These are phyloP conservation scores for Scrobipalpa atriplicella DNA, from an alignment of 2,888 invertebrate genomes.

Conservation along the genomic window DNA sequence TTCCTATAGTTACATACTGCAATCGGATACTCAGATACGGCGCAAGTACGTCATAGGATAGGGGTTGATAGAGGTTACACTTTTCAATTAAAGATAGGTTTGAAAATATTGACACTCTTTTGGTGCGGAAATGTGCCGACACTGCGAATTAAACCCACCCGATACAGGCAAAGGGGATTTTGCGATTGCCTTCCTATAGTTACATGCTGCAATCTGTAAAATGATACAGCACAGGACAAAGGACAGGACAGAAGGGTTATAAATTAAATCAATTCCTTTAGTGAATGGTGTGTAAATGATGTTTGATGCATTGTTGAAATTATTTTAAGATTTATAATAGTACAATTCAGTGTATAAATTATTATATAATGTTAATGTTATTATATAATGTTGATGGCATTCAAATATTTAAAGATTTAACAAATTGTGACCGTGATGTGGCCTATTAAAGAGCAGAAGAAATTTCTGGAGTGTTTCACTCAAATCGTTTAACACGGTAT, in stretches of 20 bases:
- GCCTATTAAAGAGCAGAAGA: no score
- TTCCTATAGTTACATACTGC: slow-evolving; percentile 14
- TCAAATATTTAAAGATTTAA: no score
- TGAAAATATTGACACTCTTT: not conserved
- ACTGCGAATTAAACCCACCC: not conserved
- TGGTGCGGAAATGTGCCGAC: not conserved
- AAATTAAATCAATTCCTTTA: not conserved
- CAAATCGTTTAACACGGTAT: no score
- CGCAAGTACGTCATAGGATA: no score
- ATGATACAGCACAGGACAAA: no score
- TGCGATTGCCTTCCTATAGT: no score
- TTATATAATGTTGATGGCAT: slow-evolving; percentile 2
- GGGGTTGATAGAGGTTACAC: not conserved
- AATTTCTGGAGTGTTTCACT: no score
- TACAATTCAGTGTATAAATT: slow-evolving; percentile 20
- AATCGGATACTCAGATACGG: not conserved
- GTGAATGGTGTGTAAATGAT: not conserved
- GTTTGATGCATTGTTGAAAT: slow-evolving; percentile 13
- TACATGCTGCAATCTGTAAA: no score
- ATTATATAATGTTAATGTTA: slow-evolving; percentile 19
- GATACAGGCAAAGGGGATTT: no score
- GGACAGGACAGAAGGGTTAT: no score
- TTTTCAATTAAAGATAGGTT: not conserved
- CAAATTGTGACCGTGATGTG: no score
- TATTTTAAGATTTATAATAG: slow-evolving; percentile 17